Evolutionary conservation across 1,140 invertebrate species (phyloP), one percentile per base, ranked within the genome.

Genomic region (Oedothorax gibbosus): DNA sequence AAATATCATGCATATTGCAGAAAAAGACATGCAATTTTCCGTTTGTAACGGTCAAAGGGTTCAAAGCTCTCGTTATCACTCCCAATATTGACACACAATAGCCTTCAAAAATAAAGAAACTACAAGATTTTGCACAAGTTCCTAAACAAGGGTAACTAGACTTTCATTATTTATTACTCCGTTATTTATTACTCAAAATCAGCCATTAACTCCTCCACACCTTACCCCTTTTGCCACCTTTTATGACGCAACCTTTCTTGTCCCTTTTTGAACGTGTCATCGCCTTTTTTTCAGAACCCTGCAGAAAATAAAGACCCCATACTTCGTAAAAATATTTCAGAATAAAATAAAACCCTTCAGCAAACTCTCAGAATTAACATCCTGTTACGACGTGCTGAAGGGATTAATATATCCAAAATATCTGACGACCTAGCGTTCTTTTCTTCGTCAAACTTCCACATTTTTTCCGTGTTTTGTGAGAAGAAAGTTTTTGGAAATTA

Each of bases 401-500:
- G 72, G 53, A 75, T 75, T 75, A 71, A 71, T 71, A 35, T 35
- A 71, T 71, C 69, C 69, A 71, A 71, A 75, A 75, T 75, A 75
- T 60, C 72, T 60, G 60, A 60, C 56, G 56, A 57, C 56, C 53
- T 21, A 18, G 56, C 60, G 53, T 56, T 56, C 49, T 35, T 71
- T 14, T 51, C n/a, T 35, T 51, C 53, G 15, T 51, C 53, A 21
- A n/a, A 53, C 71, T 57, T 57, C 54, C 21, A 57, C 12, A 7
- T 0, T 71, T 75, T 15, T 20, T 54, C 53, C 35, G 12, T 15
- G 14, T 75, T n/a, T 50, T 51, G 0, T 14, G 21, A 35, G 35
- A 18, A 75, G 53, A 56, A 56, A 75, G 53, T 57, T n/a, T 57
- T 57, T 56, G 60, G 72, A 75, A 75, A 75, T 57, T 75, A 75